Conservation (phyloP, 2,113 vertebrate species). For the Poeciliopsis occidentalis region DNA sequence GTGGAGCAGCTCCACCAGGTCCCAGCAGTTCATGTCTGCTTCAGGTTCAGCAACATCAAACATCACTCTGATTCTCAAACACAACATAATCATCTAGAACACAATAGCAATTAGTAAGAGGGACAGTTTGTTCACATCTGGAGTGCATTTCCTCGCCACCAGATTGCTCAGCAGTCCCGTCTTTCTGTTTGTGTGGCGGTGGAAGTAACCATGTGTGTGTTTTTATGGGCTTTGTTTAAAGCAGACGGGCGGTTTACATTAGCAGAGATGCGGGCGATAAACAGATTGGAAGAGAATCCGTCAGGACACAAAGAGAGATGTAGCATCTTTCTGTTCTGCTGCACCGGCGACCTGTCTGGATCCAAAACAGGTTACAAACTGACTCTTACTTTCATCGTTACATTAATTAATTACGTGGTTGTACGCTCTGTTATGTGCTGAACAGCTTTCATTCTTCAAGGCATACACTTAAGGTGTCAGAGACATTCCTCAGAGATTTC, state of each 20-base stretch:
- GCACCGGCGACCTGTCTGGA: not conserved
- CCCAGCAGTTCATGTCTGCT: not conserved
- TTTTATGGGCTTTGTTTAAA: constrained; percentile 73
- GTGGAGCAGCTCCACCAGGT: no score
- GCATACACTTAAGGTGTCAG: no score
- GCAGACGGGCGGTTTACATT: constrained; percentile 72
- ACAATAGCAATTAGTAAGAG: constrained; percentile 50
- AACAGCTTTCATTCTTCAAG: no score
- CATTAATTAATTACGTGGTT: no score
- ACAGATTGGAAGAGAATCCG: constrained; percentile 51
- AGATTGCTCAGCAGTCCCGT: constrained; percentile 42
- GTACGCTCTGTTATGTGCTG: no score
- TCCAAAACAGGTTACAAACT: no score
- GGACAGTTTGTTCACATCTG: constrained; percentile 79
- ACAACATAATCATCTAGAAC: constrained; percentile 43
- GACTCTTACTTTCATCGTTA: no score
- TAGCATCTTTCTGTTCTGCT: not conserved
- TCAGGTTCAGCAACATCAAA: not conserved
- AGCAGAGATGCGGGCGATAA: constrained; percentile 54
- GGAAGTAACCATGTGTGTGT: constrained; percentile 46
- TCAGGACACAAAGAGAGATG: constrained; percentile 11
- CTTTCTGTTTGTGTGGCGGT: constrained; percentile 26
- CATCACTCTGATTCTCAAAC: no score
- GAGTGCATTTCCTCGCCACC: constrained; percentile 71
- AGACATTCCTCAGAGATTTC: no score